Evolutionary conservation across 2,113 vertebrate species (phyloP), one percentile per base, ranked within the genome.

Genomic region (Xiphias gladius): DNA sequence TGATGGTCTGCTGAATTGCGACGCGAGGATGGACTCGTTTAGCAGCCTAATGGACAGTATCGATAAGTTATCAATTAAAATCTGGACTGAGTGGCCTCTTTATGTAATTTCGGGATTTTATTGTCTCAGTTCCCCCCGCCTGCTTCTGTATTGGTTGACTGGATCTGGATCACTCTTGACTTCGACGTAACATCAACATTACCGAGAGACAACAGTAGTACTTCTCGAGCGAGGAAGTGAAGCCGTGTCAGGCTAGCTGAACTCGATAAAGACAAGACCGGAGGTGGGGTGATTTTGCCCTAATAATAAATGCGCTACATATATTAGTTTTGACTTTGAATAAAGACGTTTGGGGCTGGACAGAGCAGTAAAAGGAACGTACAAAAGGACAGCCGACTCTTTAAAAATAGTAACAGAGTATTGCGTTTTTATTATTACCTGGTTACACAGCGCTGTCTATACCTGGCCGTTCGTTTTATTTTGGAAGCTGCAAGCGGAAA

Each of bases 171-270:
- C 24, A 11, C 19, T 14, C 65, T 7, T 19, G 14, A 39, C 58
- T 46, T 26, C 74, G 57, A 80, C 75, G 72, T 78, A 70, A 73
- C 50, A 73, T 62, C 69, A 57, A 24, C 20, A 24, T 73, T 78
- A 62, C 35, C 12, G 22, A 41, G 14, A 58, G 14, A 59, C 80
- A 79, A 39, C 66, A 67, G 69, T 88, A 59, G 84, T 88, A 89
- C 84, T 78, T 86, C 58, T 82, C 20, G 68, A 75, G 70, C 48
- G 43, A 87, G 87, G 90, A 90, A 86, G 69, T 35, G 64, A 11
- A 71, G 32, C 50, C 72, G 14, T 20, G 43, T 74, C 55, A 78
- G 12, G 52, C 2, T 71, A 14, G 30, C 65, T 0, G 19, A 17
- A 65, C 0, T 50, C 0, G 0, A 7, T 14, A 1, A 7, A 9